phyloP scores from a whole-genome alignment of 2,113 vertebrate genomes.

The Glaucomys volans region DNA sequence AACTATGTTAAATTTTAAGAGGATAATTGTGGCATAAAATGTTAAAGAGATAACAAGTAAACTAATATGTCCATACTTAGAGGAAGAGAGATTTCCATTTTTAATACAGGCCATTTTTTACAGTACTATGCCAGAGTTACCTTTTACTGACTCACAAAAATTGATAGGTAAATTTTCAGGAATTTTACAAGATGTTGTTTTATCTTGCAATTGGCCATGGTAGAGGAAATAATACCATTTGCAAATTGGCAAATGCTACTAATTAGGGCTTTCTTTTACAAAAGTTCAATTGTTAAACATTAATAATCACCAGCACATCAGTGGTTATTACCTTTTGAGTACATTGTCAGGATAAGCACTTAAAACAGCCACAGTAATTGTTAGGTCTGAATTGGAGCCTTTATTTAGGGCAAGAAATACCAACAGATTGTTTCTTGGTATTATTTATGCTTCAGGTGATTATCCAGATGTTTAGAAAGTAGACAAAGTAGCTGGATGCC shows the following conservation, averaged over 20 bases:
- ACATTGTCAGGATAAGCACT: background rate
- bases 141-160: background rate
- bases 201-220: background rate
- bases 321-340: background rate
- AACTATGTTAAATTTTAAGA: background rate
- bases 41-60: background rate
- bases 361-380: background rate
- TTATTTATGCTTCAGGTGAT: background rate
- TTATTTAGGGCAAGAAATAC: background rate
- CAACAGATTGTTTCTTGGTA: background rate
- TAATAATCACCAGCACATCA: background rate
- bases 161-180: background rate
- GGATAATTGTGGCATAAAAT: background rate
- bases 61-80: background rate
- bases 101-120: background rate
- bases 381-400: background rate
- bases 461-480: background rate
- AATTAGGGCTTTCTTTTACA: background rate
- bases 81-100: background rate
- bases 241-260: background rate
- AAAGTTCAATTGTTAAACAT: background rate
- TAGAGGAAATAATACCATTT: slow-evolving; percentile 8
- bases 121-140: background rate
- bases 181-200: slow-evolving; percentile 6
- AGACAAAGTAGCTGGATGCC: background rate